phyloP scores from a whole-genome alignment of 2,888 invertebrate genomes.

The Nomada ferruginata region DNA sequence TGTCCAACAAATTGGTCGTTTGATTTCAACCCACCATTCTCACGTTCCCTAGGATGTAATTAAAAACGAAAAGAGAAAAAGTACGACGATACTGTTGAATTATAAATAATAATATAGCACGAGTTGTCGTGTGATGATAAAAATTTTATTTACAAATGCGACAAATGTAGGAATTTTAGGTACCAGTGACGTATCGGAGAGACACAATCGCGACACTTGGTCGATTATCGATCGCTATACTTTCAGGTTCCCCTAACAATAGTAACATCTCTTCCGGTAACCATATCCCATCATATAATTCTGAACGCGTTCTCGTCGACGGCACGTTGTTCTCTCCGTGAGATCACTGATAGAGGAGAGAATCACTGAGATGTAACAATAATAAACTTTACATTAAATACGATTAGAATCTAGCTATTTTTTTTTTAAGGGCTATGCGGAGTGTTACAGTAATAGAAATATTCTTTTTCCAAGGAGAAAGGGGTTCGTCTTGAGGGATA shows the following conservation, averaged over 20 bases:
- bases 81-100: neutral
- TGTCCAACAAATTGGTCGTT: constrained; percentile 31
- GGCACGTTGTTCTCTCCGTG: constrained; percentile 75
- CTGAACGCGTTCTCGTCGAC: constrained; percentile 27
- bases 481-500: constrained; percentile 51
- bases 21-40: neutral
- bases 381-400: constrained; percentile 82
- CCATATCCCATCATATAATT: neutral
- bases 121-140: constrained; percentile 80
- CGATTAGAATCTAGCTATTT: constrained; percentile 78
- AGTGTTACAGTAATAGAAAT: constrained; percentile 80
- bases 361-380: constrained; percentile 80
- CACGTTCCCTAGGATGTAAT: neutral
- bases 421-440: constrained; percentile 75
- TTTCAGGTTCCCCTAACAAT: constrained; percentile 35
- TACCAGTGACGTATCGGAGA: constrained; percentile 80
- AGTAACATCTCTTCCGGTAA: constrained; percentile 16
- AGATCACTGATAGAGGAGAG: constrained; percentile 77
- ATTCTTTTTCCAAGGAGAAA: constrained; percentile 72
- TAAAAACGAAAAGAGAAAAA: neutral
- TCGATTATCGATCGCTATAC: constrained; percentile 52
- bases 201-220: constrained; percentile 64
- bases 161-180: constrained; percentile 82
- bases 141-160: constrained; percentile 84
- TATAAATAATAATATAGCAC: constrained; percentile 16